Conservation (phyloP, 2,113 vertebrate genomes). For the Myrmophylax atrothorax region DNA sequence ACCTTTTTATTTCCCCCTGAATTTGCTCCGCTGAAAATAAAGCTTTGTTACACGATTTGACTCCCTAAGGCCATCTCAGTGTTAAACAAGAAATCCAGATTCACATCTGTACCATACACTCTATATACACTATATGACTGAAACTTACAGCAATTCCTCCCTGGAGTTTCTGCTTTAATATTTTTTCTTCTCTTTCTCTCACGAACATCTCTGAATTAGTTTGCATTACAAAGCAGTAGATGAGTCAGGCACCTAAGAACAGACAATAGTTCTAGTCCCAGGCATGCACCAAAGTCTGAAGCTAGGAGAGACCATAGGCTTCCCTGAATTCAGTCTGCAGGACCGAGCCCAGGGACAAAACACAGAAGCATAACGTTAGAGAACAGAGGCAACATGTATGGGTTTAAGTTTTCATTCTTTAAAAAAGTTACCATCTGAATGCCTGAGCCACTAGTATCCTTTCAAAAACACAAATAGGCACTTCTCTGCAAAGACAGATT, state of each 20-base stretch:
- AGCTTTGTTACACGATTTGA: background rate
- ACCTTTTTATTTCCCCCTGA: background rate
- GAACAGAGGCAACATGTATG: accelerated
- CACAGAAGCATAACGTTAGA: background rate
- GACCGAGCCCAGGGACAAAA: background rate
- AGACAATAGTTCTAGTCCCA: background rate
- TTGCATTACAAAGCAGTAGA: background rate
- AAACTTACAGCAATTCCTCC: background rate
- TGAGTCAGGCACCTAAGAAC: background rate
- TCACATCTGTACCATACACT: background rate
- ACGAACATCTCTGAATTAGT: background rate
- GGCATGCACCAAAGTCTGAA: accelerated
- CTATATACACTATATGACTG: background rate
- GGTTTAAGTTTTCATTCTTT: background rate
- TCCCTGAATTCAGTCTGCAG: background rate
- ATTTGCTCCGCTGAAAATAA: background rate
- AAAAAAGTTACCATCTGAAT: background rate
- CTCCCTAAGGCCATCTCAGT: background rate
- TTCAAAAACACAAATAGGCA: background rate
- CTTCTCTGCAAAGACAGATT: background rate
- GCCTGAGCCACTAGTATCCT: background rate
- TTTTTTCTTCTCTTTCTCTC: background rate
- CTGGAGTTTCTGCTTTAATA: background rate
- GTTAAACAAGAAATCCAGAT: background rate
- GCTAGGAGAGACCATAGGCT: background rate